Evolutionary conservation across 35 echinoderm and acorn worm species (phyloP).

Genomic region (Stichopus chloronotus): DNA sequence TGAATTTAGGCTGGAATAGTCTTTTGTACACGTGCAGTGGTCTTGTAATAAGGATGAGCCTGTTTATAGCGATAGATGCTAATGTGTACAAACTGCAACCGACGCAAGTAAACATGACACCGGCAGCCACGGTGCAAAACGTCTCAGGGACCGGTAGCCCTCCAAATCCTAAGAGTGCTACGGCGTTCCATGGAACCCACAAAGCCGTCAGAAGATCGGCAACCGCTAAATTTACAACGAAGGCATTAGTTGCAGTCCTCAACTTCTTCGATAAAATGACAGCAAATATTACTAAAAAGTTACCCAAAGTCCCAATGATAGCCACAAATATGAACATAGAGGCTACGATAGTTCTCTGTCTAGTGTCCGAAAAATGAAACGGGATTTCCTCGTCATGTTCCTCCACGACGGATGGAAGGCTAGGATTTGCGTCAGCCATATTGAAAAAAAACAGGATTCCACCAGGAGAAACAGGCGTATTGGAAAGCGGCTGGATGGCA

Average conservation of each 20-base stretch:
- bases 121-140: conserved; percentile 57
- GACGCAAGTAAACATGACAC: conserved; percentile 58
- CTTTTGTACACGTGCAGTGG: conserved; percentile 12
- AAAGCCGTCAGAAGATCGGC: conserved; percentile 59
- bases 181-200: conserved; percentile 59
- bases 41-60: conserved; percentile 60
- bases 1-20: conserved; percentile 41
- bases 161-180: conserved; percentile 39
- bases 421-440: conserved; percentile 4
- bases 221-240: conserved; percentile 72
- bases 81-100: conserved; percentile 75
- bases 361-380: conserved; percentile 13
- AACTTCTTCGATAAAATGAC: conserved; percentile 74
- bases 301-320: conserved; percentile 56
- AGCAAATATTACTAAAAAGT: conserved; percentile 64
- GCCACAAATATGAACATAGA: conserved; percentile 45
- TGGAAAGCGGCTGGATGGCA: background rate
- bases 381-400: background rate
- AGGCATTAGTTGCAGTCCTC: conserved; percentile 76
- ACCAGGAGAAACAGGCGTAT: no score
- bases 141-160: conserved; percentile 61
- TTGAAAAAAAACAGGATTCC: background rate
- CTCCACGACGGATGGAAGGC: background rate
- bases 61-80: conserved; percentile 69
- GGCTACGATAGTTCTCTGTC: conserved; percentile 54